Conservation (phyloP, 1,140 invertebrate genomes). For the Chironomus striatipennis region DNA sequence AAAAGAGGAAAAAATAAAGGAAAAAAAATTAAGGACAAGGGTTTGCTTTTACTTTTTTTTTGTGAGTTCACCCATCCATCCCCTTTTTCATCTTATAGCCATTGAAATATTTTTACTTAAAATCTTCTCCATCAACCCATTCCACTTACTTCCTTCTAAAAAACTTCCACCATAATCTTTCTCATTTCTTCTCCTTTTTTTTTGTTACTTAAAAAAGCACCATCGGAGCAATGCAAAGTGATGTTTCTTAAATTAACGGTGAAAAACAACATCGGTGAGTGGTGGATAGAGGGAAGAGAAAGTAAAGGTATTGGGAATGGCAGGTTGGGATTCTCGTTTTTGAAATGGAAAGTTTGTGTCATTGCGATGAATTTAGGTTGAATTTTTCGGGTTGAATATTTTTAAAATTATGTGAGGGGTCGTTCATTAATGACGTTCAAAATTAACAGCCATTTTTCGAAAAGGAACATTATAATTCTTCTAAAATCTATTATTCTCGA, state of each 20-base stretch:
- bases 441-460: too few species aligned
- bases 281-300: background rate
- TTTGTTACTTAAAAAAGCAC: background rate
- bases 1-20: too few species aligned
- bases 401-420: too few species aligned
- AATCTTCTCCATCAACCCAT: background rate
- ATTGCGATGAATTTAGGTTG: too few species aligned
- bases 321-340: background rate
- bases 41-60: constrained; percentile 1
- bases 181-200: background rate
- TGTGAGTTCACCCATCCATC: background rate
- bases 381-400: too few species aligned
- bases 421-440: too few species aligned
- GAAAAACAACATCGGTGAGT: background rate
- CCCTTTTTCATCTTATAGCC: background rate
- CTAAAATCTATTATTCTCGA: too few species aligned
- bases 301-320: too few species aligned
- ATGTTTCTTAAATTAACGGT: background rate
- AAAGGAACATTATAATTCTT: too few species aligned
- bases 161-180: background rate
- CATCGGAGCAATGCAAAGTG: background rate
- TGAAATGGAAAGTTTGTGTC: background rate
- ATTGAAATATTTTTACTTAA: too few species aligned
- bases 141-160: too few species aligned
- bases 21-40: background rate